Evolutionary conservation across 2,888 invertebrate genomes (phyloP).

Genomic region (Drosophila gaucha): DNA sequence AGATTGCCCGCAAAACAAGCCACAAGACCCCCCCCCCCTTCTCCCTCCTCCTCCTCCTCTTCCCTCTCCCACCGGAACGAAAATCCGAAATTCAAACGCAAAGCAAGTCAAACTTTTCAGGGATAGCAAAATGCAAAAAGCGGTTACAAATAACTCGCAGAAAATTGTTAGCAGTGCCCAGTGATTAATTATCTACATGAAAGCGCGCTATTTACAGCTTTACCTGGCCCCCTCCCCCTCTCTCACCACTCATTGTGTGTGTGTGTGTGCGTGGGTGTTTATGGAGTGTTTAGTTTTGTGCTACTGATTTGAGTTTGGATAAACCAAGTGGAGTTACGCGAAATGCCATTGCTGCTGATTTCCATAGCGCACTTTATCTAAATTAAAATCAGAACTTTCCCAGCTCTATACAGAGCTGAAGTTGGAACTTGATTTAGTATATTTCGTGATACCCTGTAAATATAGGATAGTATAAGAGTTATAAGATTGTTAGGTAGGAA

Average conservation of each 20-base stretch:
- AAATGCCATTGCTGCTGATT: conserved; percentile 67
- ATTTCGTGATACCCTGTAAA: conserved; percentile 20
- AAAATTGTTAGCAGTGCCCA: conserved; percentile 61
- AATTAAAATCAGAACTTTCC: conserved; percentile 73
- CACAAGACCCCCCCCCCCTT: conserved; percentile 19
- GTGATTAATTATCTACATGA: conserved; percentile 81
- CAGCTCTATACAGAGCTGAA: conserved; percentile 18
- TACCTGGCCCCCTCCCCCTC: conserved; percentile 43
- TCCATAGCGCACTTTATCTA: conserved; percentile 76
- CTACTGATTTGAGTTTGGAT: conserved; percentile 63
- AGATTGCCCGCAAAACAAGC: conserved; percentile 63
- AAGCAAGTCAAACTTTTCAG: conserved; percentile 42
- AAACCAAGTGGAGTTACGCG: conserved; percentile 62
- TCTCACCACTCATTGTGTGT: not conserved
- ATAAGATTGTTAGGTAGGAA: not conserved
- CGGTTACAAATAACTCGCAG: conserved; percentile 49
- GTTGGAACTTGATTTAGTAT: conserved; percentile 1
- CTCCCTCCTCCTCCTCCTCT: not conserved
- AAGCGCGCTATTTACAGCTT: conserved; percentile 77
- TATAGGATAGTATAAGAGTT: not conserved
- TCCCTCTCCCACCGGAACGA: conserved; percentile 10
- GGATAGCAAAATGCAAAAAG: conserved; percentile 26
- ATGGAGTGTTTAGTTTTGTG: conserved; percentile 77
- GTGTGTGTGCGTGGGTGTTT: conserved; percentile 53
- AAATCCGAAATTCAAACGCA: conserved; percentile 29